Percentiles rank a stretch among this genome's conserved stretches.
Conservation (phyloP, 1,140 invertebrate species). For the Aphidius gifuensis region DNA sequence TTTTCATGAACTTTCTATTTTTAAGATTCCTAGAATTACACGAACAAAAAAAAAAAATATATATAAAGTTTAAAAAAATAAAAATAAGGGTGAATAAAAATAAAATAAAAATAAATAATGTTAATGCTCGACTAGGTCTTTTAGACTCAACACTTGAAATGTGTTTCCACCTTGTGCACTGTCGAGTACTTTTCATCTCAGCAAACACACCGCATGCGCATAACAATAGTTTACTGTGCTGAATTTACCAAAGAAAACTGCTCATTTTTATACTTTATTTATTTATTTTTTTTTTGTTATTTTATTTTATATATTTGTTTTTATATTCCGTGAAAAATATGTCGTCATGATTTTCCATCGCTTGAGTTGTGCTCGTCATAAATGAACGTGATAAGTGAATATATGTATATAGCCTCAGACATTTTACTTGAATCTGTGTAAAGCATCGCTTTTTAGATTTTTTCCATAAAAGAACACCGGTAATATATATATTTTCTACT, state of each 20-base stretch:
- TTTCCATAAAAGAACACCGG: too few relatives aligned
- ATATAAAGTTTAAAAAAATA: too few relatives aligned
- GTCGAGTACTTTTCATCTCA: conserved; percentile 9
- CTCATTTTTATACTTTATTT: too few relatives aligned
- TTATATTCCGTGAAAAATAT: not conserved
- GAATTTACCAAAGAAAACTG: not conserved
- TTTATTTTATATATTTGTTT: not conserved
- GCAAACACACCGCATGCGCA: conserved; percentile 2
- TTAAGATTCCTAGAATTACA: too few relatives aligned
- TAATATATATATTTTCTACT: too few relatives aligned
- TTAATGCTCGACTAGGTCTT: conserved; percentile 9
- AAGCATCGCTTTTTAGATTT: too few relatives aligned
- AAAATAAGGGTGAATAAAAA: not conserved
- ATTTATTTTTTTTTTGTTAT: too few relatives aligned
- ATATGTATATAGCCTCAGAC: not conserved
- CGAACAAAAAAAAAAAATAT: too few relatives aligned
- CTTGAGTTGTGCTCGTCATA: conserved; percentile 3
- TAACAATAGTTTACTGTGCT: not conserved
- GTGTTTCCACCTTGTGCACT: conserved; percentile 1
- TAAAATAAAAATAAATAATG: not conserved
- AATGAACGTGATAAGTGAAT: conserved; percentile 12
- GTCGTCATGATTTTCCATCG: conserved; percentile 1
- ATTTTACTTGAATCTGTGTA: too few relatives aligned
- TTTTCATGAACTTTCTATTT: too few relatives aligned
- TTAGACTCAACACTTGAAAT: conserved; percentile 7